Base-by-base conservation (phyloP, 2,888 invertebrate genomes). In the Congeria kusceri region DNA sequence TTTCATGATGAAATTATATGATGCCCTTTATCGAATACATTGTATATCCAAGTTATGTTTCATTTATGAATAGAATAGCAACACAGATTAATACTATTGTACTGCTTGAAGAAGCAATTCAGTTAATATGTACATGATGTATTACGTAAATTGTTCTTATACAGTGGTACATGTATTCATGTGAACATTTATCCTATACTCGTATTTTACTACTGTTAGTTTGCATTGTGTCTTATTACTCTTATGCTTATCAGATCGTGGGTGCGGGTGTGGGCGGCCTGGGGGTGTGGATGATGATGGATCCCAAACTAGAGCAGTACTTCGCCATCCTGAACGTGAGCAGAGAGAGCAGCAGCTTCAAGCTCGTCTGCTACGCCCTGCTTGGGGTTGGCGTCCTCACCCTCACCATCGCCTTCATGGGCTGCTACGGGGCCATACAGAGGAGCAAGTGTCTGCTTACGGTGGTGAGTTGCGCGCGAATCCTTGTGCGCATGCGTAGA, bases 281-380 rank as follows among this genome's bases (percentile, higher is more conserved):
- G 7, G 82, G 82, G 9, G 66, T 79, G 2, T 82, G 82, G 82
- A 57, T 82, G 57, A 68, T 79, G 82, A 78, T 76, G 73, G 82
- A 82, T 29, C 75, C 82, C 9, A 82, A 79, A 20, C 73, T 82
- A 5, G 82, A 82, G 53, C 71, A 73, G 7, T 82, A 82, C 66
- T 82, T 82, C 47, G 39, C 67, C n/a, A 67, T 82, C 5, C 39
- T 82, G 15, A 73, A 78, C 53, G 65, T 82, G n/a, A 59, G 76
- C 23, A 56, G 66, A 32, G 46, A 32, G 23, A 69, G 72, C 20
- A 32, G 61, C 20, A 65, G 61, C 58, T 82, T 82, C 56, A 82
- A 75, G 44, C 29, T 58, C 25, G 70, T 82, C 57, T 82, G 82
- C 47, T 82, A 82, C 32, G 73, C 65, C 20, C 25, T 82, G 29